Evolutionary conservation across 2,113 vertebrate species (phyloP), one percentile per base, ranked within the genome.

Genomic region (Petrocephalus zakoni): DNA sequence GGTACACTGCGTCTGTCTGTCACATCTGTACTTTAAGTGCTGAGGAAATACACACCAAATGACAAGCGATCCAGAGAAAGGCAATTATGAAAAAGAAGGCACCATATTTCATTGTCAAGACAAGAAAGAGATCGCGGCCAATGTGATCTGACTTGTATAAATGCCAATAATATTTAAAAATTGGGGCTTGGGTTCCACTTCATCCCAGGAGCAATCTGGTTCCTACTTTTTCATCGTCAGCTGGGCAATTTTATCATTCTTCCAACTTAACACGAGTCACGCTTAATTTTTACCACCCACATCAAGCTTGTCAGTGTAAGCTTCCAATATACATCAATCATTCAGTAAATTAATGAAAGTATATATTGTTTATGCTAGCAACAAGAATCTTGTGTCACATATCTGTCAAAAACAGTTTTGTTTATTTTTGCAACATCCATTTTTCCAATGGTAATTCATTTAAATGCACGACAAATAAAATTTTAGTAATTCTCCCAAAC

Each of bases 1-100:
- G 94, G 94, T 95, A 93, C 94, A 94, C 94, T 90, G 92, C 91
- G 93, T 91, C 91, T 85, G 82, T 88, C 82, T 56, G 21, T 89
- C 58, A 89, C 81, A 10, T 68, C 56, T 68, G 49, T 25, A 52
- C 29, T 49, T 68, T 55, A 21, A 83, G 84, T 42, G 46, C 46
- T 34, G 51, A 56, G 34, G 21, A 89, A 87, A 87, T 15, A 55
- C 47, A 87, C 47, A 53, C 68, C 68, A 61, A 52, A 58, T 52
- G 49, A 82, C 85, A 42, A 72, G 51, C 55, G 25, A 42, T 87
- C 85, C 49, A 81, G 68, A 89, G 85, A 61, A 56, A 75, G 85
- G 64, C 88, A 49, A 87, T 87, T 87, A 82, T 72, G 72, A 75
- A 78, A 55, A 49, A 61, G 88, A 68, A 87, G 53, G 85, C 49